Percentiles rank a stretch among this genome's conserved stretches.
Conservation (phyloP, 2,888 invertebrate species). For the Spodoptera littoralis region DNA sequence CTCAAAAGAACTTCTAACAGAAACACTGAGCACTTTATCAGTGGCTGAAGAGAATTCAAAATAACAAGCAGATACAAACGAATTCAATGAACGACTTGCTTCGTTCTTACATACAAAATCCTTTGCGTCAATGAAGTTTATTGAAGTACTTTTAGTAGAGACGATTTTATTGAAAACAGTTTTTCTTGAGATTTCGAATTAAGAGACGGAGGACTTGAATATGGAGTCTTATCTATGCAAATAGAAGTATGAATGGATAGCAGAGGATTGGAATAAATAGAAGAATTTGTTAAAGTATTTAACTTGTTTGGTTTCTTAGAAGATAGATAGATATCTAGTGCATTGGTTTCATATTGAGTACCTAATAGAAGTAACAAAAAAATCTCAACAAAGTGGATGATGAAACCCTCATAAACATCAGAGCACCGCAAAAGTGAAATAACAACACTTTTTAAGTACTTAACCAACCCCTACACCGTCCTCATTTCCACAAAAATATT, state of each 20-base stretch:
- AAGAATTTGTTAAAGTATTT: too few species aligned
- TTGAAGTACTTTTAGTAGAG: constrained; percentile 52
- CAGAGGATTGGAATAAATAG: too few species aligned
- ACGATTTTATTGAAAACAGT: constrained; percentile 45
- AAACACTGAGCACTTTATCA: constrained; percentile 45
- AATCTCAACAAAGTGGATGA: too few species aligned
- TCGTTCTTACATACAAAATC: constrained; percentile 50
- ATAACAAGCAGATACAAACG: constrained; percentile 46
- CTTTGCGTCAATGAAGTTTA: constrained; percentile 57
- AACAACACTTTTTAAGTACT: too few species aligned
- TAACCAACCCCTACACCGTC: too few species aligned
- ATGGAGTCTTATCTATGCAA: not conserved
- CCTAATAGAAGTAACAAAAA: too few species aligned
- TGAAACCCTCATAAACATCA: too few species aligned
- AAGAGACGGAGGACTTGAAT: constrained; percentile 6
- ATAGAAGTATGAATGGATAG: not conserved
- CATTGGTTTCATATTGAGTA: too few species aligned
- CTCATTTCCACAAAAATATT: not conserved
- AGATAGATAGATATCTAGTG: too few species aligned
- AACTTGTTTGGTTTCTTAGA: too few species aligned
- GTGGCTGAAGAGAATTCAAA: constrained; percentile 42
- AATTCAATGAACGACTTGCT: constrained; percentile 52
- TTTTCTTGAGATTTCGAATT: constrained; percentile 17
- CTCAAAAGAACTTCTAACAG: constrained; percentile 31
- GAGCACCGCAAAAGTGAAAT: too few species aligned